Conservation (phyloP, 92 coral and sea anemone genomes). For the Palythoa grandis region DNA sequence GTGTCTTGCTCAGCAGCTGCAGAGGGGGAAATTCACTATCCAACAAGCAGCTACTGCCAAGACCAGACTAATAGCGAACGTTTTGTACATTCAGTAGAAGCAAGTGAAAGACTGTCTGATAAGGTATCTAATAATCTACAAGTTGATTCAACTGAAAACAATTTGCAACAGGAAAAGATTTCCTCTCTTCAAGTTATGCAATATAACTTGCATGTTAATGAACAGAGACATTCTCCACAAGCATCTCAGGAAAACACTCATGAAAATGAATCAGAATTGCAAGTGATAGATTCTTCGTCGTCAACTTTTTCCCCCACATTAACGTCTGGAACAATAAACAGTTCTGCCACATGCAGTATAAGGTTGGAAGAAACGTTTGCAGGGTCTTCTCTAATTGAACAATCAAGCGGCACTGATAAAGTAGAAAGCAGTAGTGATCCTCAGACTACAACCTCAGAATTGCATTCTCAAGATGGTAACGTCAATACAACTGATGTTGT, state of each 20-base stretch:
- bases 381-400: not conserved
- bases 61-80: not conserved
- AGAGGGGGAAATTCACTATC: not conserved
- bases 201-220: not conserved
- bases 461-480: not conserved
- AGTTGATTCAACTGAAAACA: slow-evolving; percentile 37
- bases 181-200: not conserved
- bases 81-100: not conserved
- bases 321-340: slow-evolving; percentile 22
- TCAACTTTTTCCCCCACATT: not conserved
- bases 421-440: slow-evolving; percentile 11
- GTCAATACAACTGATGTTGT: not conserved
- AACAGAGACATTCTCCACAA: not conserved
- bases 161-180: not conserved
- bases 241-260: not conserved
- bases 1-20: slow-evolving; percentile 17
- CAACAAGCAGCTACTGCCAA: not conserved
- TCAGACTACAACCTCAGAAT: not conserved
- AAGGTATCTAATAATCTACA: not conserved
- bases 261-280: not conserved
- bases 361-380: not conserved
- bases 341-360: not conserved
- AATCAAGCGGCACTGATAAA: not conserved
- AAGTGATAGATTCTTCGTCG: slow-evolving; percentile 20
- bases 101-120: not conserved